These are phyloP conservation scores for Drosophila gaucha DNA, from an alignment of 2,888 invertebrate genomes.

Conservation along the genomic window DNA sequence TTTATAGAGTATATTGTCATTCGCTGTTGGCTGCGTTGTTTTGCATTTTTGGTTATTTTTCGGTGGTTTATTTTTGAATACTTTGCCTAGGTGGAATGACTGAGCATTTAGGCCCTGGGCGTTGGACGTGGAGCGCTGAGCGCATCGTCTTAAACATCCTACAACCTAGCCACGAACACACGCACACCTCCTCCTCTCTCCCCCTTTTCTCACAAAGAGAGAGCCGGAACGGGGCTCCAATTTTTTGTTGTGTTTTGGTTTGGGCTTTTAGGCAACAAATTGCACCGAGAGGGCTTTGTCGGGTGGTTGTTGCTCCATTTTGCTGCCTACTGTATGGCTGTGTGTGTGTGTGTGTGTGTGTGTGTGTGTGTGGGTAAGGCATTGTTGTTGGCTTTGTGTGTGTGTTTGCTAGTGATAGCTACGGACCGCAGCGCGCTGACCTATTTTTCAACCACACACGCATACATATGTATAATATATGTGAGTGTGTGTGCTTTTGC, in stretches of 20 bases:
- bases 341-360: neutral
- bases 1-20: conserved; percentile 1
- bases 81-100: conserved; percentile 29
- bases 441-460: conserved; percentile 41
- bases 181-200: neutral
- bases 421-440: conserved; percentile 50
- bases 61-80: conserved; percentile 34
- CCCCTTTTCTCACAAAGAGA: conserved; percentile 5
- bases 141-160: conserved; percentile 35
- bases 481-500: conserved; percentile 4
- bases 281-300: neutral
- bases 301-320: conserved; percentile 36
- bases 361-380: conserved; percentile 10
- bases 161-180: neutral
- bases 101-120: conserved; percentile 36
- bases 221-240: conserved; percentile 33
- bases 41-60: conserved; percentile 10
- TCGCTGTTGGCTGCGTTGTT: neutral
- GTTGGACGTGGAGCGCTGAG: conserved; percentile 9
- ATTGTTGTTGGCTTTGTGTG: conserved; percentile 31
- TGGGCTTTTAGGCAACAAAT: conserved; percentile 10
- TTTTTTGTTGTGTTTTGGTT: conserved; percentile 14
- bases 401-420: conserved; percentile 44
- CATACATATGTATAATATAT: neutral
- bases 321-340: conserved; percentile 15